phyloP scores from a whole-genome alignment of 2,113 vertebrate genomes.

The Machaerirhynchus nigripectus region DNA sequence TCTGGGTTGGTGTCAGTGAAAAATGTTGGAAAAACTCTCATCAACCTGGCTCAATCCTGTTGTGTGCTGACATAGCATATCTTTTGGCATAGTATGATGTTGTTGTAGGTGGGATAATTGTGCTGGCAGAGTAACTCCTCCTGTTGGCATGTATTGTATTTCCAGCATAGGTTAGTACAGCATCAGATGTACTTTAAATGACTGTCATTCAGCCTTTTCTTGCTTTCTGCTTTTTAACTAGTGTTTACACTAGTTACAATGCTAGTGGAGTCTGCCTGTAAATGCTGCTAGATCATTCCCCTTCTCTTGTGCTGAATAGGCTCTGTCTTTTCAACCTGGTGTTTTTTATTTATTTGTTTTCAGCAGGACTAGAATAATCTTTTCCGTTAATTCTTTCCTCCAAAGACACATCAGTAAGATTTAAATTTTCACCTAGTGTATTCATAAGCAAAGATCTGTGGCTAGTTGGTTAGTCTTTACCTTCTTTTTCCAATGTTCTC shows the following conservation, averaged over 20 bases:
- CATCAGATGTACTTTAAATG: not conserved
- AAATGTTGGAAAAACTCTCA: not conserved
- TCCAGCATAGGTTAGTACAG: not conserved
- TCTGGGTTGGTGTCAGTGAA: not conserved
- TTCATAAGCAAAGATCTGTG: not conserved
- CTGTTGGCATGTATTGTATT: not conserved
- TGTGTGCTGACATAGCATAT: not conserved
- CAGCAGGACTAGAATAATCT: not conserved
- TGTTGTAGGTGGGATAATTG: not conserved
- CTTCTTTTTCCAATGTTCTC: not conserved
- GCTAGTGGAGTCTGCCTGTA: not conserved
- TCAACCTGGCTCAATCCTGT: not conserved
- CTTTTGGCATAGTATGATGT: not conserved
- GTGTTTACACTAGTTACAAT: not conserved
- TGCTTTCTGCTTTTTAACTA: slow-evolving; percentile 1
- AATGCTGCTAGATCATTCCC: not conserved
- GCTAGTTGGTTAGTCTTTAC: not conserved
- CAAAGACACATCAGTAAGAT: not conserved
- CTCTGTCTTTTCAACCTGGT: not conserved
- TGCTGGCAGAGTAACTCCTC: not conserved
- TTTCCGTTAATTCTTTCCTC: not conserved
- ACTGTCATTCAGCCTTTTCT: not conserved
- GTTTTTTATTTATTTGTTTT: not conserved
- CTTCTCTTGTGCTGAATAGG: not conserved
- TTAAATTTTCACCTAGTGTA: not conserved